These are phyloP conservation scores for Austrolebias charrua DNA, from an alignment of 2,797 vertebrate genomes.

Conservation along the genomic window DNA sequence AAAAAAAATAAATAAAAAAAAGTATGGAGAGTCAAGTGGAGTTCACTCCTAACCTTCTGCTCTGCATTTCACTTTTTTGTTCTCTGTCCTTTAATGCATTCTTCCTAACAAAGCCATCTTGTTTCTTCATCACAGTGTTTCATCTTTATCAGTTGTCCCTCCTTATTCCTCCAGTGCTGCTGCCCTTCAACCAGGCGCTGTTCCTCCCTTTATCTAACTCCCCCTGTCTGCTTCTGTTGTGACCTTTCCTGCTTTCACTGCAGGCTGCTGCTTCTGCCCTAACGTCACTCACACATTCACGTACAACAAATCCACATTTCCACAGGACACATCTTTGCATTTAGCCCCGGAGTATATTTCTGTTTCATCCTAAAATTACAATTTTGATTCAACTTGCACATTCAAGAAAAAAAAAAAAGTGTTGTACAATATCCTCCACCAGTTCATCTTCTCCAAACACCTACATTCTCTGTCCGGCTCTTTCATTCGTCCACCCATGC, in stretches of 20 bases:
- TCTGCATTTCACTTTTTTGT: slow-evolving; percentile 11
- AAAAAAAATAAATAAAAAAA: too few relatives aligned
- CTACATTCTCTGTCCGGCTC: slow-evolving; percentile 13
- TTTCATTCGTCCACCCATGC: slow-evolving; percentile 28
- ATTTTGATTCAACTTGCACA: slow-evolving; percentile 4
- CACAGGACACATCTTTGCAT: neutral
- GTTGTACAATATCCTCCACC: slow-evolving; percentile 1
- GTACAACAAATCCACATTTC: slow-evolving; percentile 8
- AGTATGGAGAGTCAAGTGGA: too few relatives aligned
- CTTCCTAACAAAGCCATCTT: slow-evolving; percentile 8
- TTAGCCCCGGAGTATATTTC: neutral
- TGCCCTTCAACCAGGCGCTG: slow-evolving; percentile 8
- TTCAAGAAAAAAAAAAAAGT: neutral
- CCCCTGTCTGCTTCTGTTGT: slow-evolving; percentile 18
- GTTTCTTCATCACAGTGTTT: slow-evolving; percentile 3
- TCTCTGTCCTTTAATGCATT: slow-evolving; percentile 3
- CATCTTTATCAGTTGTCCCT: slow-evolving; percentile 15
- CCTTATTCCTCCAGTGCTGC: slow-evolving; percentile 15
- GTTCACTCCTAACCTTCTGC: slow-evolving; percentile 33
- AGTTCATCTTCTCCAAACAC: slow-evolving; percentile 25
- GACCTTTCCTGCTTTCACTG: slow-evolving; percentile 34
- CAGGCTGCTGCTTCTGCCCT: slow-evolving; percentile 11
- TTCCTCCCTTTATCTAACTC: slow-evolving; percentile 1
- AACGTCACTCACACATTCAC: slow-evolving; percentile 2
- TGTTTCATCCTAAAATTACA: slow-evolving; percentile 24